These are phyloP conservation scores for Drosophila macrothrix DNA, from an alignment of 2,888 invertebrate genomes.

Conservation along the genomic window DNA sequence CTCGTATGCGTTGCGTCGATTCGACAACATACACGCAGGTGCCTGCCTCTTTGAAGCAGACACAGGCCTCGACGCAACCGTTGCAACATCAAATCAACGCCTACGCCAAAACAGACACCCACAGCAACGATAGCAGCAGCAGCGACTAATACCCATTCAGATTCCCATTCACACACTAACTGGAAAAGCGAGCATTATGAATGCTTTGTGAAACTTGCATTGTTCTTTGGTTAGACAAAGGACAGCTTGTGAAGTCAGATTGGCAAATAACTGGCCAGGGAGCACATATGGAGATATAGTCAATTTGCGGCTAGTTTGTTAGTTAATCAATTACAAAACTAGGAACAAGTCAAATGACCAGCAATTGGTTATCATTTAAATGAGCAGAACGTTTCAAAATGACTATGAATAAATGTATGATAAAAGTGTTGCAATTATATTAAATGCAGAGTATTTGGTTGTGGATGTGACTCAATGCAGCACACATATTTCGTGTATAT, in stretches of 20 bases:
- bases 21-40: conserved; percentile 21
- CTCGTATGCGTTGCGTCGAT: conserved; percentile 46
- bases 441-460: conserved; percentile 20
- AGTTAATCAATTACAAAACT: neutral
- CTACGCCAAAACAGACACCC: conserved; percentile 13
- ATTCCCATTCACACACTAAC: neutral
- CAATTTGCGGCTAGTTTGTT: neutral
- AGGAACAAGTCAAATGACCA: neutral
- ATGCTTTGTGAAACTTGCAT: neutral
- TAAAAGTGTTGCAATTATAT: neutral
- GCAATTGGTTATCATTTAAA: neutral
- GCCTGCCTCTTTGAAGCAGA: conserved; percentile 5
- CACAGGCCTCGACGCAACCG: conserved; percentile 17
- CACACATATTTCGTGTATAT: conserved; percentile 15
- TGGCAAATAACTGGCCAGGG: neutral
- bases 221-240: neutral
- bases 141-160: conserved; percentile 28
- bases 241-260: neutral
- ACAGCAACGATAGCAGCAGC: conserved; percentile 3
- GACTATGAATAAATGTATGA: neutral
- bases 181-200: neutral
- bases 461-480: neutral
- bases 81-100: conserved; percentile 35
- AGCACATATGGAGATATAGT: neutral
- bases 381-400: neutral